Evolutionary conservation across 2,797 vertebrate species (phyloP), one percentile per base, ranked within the genome.

Genomic region (Melanotaenia maccullochi): DNA sequence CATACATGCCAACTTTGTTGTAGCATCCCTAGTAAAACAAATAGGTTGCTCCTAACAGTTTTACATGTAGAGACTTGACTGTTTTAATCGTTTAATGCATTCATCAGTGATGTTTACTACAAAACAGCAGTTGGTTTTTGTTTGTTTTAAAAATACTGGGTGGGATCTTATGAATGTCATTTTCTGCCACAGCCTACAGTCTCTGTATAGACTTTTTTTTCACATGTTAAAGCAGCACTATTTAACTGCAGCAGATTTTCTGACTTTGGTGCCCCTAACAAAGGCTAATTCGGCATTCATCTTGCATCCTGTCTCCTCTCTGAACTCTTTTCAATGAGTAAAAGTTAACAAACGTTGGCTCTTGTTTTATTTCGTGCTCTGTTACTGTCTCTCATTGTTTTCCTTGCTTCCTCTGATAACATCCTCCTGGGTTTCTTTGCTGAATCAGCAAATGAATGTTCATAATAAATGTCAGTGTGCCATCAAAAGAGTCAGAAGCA

Each of bases 1-100:
- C 56, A 33, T 55, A 47, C 58, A 54, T 79, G 78, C 61, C 92
- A 94, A 87, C 88, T 87, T 87, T 92, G 85, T 92, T 76, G 92
- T 89, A 91, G 92, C 93, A 93, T 40, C 1, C 42, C 72, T 61
- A 70, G 22, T 67, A 67, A 56, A 70, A 79, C 68, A 65, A 64
- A 76, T 64, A 75, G 9, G 22, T 61, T 71, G 2, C 25, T 73
- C 24, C n/a, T 9, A 18, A 30, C 22, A 28, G 25, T 30, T 56
- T 16, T 30, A 20, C 16, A 18, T 32, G 28, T 18, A 9, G 25
- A n/a, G 30, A 62, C 56, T 57, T 7, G 30, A 33, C 65, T 64
- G 9, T 49, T 44, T 58, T 36, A 30, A 65, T 68, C 56, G 18
- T 74, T 78, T 66, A 49, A 65, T 49, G 24, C 42, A 35, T 25